Evolutionary conservation across 2,888 invertebrate genomes (phyloP), one percentile per base, ranked within the genome.

Genomic region (Drosophila peninsularis): DNA sequence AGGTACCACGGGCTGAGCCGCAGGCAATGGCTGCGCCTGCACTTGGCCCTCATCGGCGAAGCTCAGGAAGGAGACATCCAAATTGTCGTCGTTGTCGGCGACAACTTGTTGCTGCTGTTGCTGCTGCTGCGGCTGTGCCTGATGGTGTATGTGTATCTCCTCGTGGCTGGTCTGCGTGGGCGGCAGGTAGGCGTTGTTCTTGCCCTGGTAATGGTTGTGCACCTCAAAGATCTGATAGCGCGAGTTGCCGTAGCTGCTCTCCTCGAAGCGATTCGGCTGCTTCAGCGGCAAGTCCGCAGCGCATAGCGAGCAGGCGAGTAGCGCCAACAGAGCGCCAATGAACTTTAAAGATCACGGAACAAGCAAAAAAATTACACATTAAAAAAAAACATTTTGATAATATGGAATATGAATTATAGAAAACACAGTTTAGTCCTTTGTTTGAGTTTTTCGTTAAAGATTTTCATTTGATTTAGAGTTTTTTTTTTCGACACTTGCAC

Each of bases 141-240:
- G 76, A 27, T 78, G 68, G 53, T 83, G 78, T 45, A 80, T 77
- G 47, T 75, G 88, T 17, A 80, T 80, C 55, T 90, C 76, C 55
- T 78, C 64, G 52, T 62, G 75, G 0, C 44, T 64, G 10, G 50
- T 24, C 14, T 53, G 76, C 11, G 71, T 34, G 19, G 83, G 78
- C 14, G 81, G 82, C 64, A 87, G 21, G 36, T 85, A 82, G 21
- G 61, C 70, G 24, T 67, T 49, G 11, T 32, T 57, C 49, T 77
- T 69, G 62, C 60, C 73, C 32, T 74, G 68, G 36, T 82, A 82
- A 7, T 83, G 80, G 60, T 86, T 91, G 71, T 90, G 90, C 56
- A 91, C 89, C 74, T 90, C 86, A 17, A 88, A 91, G 37, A 87
- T 78, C 57, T 91, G 82, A 61, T 90, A 90, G 34, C 76, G 78